These are phyloP conservation scores for Heterotis niloticus DNA, from an alignment of 2,113 vertebrate genomes.

Conservation along the genomic window DNA sequence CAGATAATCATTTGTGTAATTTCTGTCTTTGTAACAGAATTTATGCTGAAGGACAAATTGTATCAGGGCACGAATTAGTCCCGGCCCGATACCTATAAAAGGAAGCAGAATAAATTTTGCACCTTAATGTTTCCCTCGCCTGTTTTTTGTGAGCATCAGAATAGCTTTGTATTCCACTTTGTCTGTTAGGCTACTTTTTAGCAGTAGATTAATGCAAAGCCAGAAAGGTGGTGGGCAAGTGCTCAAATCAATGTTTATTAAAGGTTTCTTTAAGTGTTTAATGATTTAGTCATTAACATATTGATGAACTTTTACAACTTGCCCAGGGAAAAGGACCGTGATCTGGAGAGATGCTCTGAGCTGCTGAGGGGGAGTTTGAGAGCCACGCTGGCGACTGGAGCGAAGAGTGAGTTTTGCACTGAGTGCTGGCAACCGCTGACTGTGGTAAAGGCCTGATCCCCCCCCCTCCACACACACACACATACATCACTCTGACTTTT, in stretches of 20 bases:
- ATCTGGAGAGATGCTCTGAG: conserved; percentile 75
- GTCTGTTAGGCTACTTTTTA: conserved; percentile 75
- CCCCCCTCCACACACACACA: too few relatives aligned
- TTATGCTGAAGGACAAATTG: conserved; percentile 71
- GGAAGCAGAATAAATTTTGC: conserved; percentile 18
- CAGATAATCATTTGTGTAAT: conserved; percentile 64
- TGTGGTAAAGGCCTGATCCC: too few relatives aligned
- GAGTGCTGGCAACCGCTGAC: too few relatives aligned
- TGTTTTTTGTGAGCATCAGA: conserved; percentile 43
- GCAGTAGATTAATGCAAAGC: conserved; percentile 85
- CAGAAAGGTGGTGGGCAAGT: conserved; percentile 73
- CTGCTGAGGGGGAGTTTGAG: conserved; percentile 72
- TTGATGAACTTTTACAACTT: conserved; percentile 91
- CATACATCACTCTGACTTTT: too few relatives aligned
- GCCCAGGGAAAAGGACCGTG: conserved; percentile 82
- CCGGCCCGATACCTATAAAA: conserved; percentile 17
- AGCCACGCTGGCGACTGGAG: conserved; percentile 76
- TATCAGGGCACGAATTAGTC: conserved; percentile 64
- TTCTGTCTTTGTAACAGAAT: conserved; percentile 55
- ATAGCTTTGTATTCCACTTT: conserved; percentile 58
- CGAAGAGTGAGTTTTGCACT: too few relatives aligned
- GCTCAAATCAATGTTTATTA: conserved; percentile 85
- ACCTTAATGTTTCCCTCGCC: conserved; percentile 16
- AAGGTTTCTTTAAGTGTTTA: conserved; percentile 88
- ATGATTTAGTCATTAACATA: conserved; percentile 98